Evolutionary conservation across 2,797 vertebrate species (phyloP), one percentile per base, ranked within the genome.

Genomic region (Danionella dracula): DNA sequence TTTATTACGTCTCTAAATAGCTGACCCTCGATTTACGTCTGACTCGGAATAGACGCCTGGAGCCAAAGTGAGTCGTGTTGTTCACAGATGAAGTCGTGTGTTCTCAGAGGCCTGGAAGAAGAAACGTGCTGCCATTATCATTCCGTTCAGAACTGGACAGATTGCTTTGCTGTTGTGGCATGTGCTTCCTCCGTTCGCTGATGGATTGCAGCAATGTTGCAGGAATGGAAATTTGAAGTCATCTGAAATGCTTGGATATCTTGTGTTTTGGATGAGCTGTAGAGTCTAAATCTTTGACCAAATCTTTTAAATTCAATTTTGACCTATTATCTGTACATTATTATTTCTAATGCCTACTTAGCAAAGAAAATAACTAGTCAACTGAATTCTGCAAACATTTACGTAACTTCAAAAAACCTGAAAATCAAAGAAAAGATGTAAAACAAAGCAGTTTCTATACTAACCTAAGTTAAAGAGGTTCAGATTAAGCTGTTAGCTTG

Each of bases 121-220:
- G 42, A 40, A 66, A 56, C 15, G 37, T 31, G 23, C 45, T 63
- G 48, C 44, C 29, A 35, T 34, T 21, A 49, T 23, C 55, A 59
- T 23, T 38, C 29, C 29, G 8, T 40, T 38, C 11, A n/a, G 1
- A 27, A 23, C 4, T 27, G 49, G 29, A 57, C 20, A 66, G 23
- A 56, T 23, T 35, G 44, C 31, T 45, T 11, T 56, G 4, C 29
- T 42, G 31, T 42, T 56, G 31, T 66, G 58, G 72, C 88, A 88
- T 82, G 83, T 61, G 44, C 4, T 61, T 49, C 85, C 21, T 63
- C 84, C 76, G 82, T 72, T 54, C 84, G 3, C 42, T 61, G 19
- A 37, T 38, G n/a, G 34, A 48, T 49, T 4, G 32, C 31, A 19
- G 29, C 12, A 31, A 35, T 45, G 56, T 20, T 59, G 56, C 17